Percentiles rank a stretch among this genome's conserved stretches.
phyloP scores from a whole-genome alignment of 2,888 invertebrate genomes.

The Drosophila paranaensis region DNA sequence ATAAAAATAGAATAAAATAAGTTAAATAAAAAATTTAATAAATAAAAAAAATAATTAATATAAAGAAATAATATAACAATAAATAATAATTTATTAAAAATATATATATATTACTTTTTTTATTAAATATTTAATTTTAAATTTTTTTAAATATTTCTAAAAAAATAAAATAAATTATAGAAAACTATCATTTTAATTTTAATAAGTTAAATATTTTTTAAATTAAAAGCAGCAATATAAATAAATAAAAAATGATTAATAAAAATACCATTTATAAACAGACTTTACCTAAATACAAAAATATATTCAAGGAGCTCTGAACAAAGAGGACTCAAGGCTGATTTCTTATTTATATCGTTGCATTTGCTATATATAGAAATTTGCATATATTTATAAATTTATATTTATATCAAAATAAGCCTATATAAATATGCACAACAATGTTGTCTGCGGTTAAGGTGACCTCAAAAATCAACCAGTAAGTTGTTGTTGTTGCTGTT shows the following conservation, averaged over 20 bases:
- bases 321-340: background rate
- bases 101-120: too few species aligned
- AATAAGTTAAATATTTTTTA: background rate
- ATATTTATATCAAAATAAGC: background rate
- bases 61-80: background rate
- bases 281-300: background rate
- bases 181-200: too few species aligned
- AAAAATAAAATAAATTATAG: background rate
- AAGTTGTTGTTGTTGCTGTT: conserved; percentile 23
- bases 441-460: background rate
- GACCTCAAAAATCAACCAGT: conserved; percentile 45
- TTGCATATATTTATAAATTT: background rate
- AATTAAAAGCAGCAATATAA: background rate
- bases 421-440: background rate
- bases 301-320: background rate
- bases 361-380: background rate
- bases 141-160: too few species aligned
- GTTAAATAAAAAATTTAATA: background rate
- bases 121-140: too few species aligned
- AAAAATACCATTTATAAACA: background rate
- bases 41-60: background rate
- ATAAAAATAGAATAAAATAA: background rate
- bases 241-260: background rate
- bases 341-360: background rate
- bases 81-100: too few species aligned